phyloP scores from a whole-genome alignment of 2,113 vertebrate genomes.

The Lophius piscatorius region DNA sequence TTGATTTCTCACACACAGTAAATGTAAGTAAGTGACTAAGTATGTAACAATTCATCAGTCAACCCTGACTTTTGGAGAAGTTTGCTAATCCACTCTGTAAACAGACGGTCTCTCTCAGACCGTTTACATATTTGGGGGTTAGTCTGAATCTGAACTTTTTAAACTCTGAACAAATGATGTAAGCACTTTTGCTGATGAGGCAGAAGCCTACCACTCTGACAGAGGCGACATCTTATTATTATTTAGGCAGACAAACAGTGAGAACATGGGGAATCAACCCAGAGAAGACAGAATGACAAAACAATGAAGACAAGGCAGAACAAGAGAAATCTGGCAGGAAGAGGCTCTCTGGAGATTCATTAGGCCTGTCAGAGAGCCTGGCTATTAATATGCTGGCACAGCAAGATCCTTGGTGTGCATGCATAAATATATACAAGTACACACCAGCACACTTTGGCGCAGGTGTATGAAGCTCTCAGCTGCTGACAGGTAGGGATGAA shows the following conservation, averaged over 20 bases:
- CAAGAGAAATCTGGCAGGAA: constrained; percentile 68
- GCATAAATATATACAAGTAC: constrained; percentile 41
- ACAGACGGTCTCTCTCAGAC: constrained; percentile 14
- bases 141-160: not conserved
- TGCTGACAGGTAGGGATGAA: constrained; percentile 69
- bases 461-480: constrained; percentile 64
- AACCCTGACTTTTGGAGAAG: constrained; percentile 2
- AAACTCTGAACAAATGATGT: constrained; percentile 7
- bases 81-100: constrained; percentile 17
- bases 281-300: constrained; percentile 42
- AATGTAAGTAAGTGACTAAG: no score
- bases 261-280: not conserved
- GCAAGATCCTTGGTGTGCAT: constrained; percentile 53
- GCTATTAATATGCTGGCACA: constrained; percentile 68
- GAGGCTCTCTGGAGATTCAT: constrained; percentile 72
- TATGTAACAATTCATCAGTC: constrained; percentile 7
- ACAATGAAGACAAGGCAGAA: constrained; percentile 75
- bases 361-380: constrained; percentile 70
- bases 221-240: constrained; percentile 7
- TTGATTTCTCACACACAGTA: constrained; percentile 10
- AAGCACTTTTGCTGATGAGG: constrained; percentile 30
- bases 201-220: not conserved
- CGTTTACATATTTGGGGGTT: constrained; percentile 16
- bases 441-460: constrained; percentile 23
- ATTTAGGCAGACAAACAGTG: constrained; percentile 39